Conservation (phyloP, 1,140 invertebrate genomes). For the Chrysomallon squamiferum region DNA sequence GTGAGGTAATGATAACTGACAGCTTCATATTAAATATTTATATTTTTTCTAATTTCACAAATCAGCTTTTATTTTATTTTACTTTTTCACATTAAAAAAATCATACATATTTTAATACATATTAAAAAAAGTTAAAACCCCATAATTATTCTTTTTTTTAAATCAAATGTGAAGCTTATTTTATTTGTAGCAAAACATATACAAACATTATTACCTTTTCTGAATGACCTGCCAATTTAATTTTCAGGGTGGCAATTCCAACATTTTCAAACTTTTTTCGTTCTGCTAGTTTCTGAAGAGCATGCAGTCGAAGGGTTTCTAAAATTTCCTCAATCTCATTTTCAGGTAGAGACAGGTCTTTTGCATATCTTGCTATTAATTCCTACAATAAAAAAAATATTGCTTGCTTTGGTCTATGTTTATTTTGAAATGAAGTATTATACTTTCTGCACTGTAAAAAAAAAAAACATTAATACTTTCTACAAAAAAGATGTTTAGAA, state of each 20-base stretch:
- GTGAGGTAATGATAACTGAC: too few species aligned
- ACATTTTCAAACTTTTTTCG: slow-evolving; percentile 70
- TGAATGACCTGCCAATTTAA: slow-evolving; percentile 40
- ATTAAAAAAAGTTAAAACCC: too few species aligned
- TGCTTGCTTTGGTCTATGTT: neutral
- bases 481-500: neutral
- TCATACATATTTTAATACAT: too few species aligned
- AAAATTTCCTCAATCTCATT: slow-evolving; percentile 67
- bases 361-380: slow-evolving; percentile 68
- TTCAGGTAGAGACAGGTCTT: slow-evolving; percentile 66
- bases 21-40: too few species aligned
- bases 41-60: too few species aligned
- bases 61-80: too few species aligned
- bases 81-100: too few species aligned
- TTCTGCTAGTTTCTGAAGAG: slow-evolving; percentile 72
- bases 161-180: too few species aligned
- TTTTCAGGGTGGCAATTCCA: slow-evolving; percentile 71
- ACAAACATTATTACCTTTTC: neutral
- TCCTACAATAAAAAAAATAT: slow-evolving; percentile 65
- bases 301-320: slow-evolving; percentile 72
- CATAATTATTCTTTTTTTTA: too few species aligned
- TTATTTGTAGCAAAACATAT: too few species aligned
- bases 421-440: neutral
- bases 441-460: neutral
- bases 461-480: neutral